phyloP scores from a whole-genome alignment of 2,888 invertebrate species.

The Cheilosia grossa region DNA sequence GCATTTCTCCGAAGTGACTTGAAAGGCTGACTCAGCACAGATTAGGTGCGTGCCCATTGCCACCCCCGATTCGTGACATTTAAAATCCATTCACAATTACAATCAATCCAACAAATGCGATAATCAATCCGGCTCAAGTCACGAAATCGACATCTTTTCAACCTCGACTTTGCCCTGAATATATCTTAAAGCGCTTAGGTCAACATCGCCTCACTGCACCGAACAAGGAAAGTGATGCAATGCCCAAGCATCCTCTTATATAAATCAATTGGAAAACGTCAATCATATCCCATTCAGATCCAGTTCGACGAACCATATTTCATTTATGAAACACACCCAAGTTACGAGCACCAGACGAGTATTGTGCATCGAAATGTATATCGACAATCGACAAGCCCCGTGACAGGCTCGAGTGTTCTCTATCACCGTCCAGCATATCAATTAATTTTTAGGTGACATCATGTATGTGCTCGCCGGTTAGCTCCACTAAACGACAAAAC shows the following conservation, averaged over 20 bases:
- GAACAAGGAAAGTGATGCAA: slow-evolving; percentile 18
- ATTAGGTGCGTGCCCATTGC: too few relatives aligned
- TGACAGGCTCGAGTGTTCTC: slow-evolving; percentile 53
- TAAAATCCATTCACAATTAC: background rate
- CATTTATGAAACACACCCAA: slow-evolving; percentile 42
- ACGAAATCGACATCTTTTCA: slow-evolving; percentile 2
- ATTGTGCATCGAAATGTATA: slow-evolving; percentile 35
- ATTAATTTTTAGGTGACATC: slow-evolving; percentile 70
- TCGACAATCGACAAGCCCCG: slow-evolving; percentile 27
- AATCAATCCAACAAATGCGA: background rate
- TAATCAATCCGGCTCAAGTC: background rate
- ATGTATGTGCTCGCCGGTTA: slow-evolving; percentile 27
- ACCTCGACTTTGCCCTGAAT: background rate
- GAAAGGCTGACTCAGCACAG: too few relatives aligned
- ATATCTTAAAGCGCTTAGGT: background rate
- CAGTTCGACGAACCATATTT: slow-evolving; percentile 70
- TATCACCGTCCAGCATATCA: slow-evolving; percentile 61
- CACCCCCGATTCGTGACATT: slow-evolving; percentile 12
- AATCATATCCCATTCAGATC: slow-evolving; percentile 38
- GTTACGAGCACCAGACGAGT: background rate
- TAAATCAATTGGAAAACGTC: slow-evolving; percentile 15
- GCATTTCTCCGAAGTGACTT: too few relatives aligned
- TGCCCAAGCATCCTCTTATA: slow-evolving; percentile 2
- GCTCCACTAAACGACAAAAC: slow-evolving; percentile 56
- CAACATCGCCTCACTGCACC: slow-evolving; percentile 9